phyloP scores from a whole-genome alignment of 1,140 invertebrate species.

The Zaprionus taronus region DNA sequence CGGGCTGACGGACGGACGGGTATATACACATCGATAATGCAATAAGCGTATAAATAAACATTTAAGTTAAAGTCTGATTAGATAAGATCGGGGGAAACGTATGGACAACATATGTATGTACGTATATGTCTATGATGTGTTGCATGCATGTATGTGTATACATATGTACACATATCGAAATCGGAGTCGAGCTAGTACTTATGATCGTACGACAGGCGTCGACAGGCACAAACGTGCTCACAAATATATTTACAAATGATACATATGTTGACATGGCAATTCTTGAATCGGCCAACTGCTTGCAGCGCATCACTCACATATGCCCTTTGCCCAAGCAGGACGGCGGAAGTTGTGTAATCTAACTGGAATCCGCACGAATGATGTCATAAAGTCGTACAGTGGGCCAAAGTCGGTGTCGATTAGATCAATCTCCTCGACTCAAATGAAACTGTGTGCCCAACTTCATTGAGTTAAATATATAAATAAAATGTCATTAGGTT shows the following conservation, averaged over 20 bases:
- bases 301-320: conserved; percentile 12
- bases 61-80: conserved; percentile 17
- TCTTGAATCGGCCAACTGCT: not conserved
- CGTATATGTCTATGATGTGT: conserved; percentile 1
- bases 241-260: not conserved
- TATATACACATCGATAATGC: conserved; percentile 44
- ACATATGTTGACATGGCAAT: not conserved
- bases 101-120: conserved; percentile 8
- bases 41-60: conserved; percentile 44
- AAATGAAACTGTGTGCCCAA: no score
- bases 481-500: no score
- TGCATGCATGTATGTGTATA: not conserved
- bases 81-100: conserved; percentile 30
- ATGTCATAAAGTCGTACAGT: conserved; percentile 15
- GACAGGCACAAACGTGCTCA: not conserved
- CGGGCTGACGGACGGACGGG: conserved; percentile 16
- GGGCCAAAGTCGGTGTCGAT: no score
- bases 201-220: not conserved
- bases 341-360: conserved; percentile 10
- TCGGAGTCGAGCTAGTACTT: not conserved
- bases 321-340: conserved; percentile 29
- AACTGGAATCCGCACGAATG: conserved; percentile 2
- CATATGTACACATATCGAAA: conserved; percentile 10
- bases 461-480: no score
- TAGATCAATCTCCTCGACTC: no score